A percentile compares a stretch with the other conserved stretches of the same genome.
Evolutionary conservation across 2,113 vertebrate genomes (phyloP).

Genomic region (Catharus minimus): DNA sequence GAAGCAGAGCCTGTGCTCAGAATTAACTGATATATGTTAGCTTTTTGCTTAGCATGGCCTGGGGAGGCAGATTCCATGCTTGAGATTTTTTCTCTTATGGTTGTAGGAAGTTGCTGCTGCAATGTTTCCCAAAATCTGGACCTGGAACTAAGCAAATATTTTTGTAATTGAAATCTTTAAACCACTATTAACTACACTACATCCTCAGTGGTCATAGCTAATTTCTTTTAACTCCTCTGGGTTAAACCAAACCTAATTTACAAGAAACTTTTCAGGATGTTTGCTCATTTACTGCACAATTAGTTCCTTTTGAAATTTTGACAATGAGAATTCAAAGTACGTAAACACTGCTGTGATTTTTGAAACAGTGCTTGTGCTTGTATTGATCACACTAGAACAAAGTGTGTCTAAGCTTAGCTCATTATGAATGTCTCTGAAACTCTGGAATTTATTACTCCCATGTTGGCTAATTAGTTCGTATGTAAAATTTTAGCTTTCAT

Average conservation of each 20-base stretch:
- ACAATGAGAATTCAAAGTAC: neutral
- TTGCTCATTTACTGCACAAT: neutral
- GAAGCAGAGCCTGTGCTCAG: neutral
- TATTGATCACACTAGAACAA: neutral
- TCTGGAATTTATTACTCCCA: neutral
- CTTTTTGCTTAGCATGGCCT: neutral
- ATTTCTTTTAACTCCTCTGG: neutral
- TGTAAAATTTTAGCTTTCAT: neutral
- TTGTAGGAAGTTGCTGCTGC: neutral
- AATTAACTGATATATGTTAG: rapidly evolving
- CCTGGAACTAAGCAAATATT: neutral
- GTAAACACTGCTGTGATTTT: neutral
- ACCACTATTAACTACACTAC: neutral
- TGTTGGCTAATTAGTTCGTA: neutral
- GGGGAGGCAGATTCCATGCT: neutral
- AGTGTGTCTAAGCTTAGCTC: neutral
- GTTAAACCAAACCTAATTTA: constrained; percentile 19
- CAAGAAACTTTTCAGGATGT: neutral
- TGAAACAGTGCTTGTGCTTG: neutral
- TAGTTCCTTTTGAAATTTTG: constrained; percentile 23
- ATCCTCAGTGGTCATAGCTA: neutral
- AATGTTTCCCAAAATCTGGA: neutral
- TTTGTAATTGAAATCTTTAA: neutral
- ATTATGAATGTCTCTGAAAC: neutral
- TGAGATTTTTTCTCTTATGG: neutral